Evolutionary conservation across 2,797 vertebrate species (phyloP).

Genomic region (Limnodromus scolopaceus): DNA sequence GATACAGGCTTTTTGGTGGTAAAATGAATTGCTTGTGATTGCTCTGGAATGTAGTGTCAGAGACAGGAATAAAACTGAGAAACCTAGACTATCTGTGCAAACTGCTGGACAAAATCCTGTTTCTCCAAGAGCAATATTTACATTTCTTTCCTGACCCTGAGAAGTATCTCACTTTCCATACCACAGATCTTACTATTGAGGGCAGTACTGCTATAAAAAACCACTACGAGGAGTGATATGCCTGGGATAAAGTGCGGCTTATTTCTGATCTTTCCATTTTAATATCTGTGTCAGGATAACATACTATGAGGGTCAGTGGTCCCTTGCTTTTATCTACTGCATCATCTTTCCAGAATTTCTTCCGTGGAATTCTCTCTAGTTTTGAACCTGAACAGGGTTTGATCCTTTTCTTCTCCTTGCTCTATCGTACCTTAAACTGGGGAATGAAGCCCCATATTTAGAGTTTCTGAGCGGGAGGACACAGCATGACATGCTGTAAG

Average conservation of each 20-base stretch:
- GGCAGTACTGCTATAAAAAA: slow-evolving; percentile 59
- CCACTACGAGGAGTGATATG: background rate
- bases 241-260: background rate
- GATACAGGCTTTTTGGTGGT: background rate
- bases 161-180: background rate
- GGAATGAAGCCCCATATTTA: background rate
- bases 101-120: background rate
- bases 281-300: background rate
- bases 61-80: background rate
- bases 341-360: background rate
- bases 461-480: background rate
- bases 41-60: background rate
- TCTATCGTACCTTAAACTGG: background rate
- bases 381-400: background rate
- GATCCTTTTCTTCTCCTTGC: background rate
- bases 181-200: slow-evolving; percentile 14
- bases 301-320: background rate
- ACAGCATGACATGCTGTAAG: background rate
- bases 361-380: background rate
- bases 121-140: background rate
- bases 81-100: background rate
- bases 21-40: background rate
- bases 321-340: background rate
- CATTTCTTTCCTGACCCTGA: background rate
- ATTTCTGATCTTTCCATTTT: background rate